These are phyloP conservation scores for Coleophora deauratella DNA, from an alignment of 2,888 invertebrate species.

Conservation along the genomic window DNA sequence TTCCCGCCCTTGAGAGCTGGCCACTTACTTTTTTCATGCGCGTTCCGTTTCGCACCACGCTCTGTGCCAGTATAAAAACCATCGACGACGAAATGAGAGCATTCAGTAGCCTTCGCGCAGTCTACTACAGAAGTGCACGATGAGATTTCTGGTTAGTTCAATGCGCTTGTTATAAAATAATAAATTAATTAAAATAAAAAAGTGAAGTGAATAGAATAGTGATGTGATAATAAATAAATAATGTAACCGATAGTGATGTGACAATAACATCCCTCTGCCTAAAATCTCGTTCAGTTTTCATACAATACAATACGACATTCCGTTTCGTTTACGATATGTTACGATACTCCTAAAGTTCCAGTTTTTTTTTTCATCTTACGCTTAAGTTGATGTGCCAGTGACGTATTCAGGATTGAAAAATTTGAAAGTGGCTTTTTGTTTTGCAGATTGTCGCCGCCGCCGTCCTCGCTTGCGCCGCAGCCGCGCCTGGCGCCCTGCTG, in stretches of 20 bases:
- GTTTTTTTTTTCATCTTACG: not conserved
- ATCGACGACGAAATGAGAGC: slow-evolving; percentile 51
- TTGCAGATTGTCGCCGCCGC: slow-evolving; percentile 73
- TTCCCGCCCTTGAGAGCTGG: slow-evolving; percentile 61
- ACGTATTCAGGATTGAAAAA: slow-evolving; percentile 5
- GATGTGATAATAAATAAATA: not conserved
- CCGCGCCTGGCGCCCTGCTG: slow-evolving; percentile 16
- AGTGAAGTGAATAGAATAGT: not conserved
- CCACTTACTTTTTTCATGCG: slow-evolving; percentile 66
- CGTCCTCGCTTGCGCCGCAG: slow-evolving; percentile 39
- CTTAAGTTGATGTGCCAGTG: not conserved
- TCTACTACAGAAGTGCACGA: slow-evolving; percentile 71
- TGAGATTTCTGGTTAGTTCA: slow-evolving; percentile 69
- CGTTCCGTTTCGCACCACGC: slow-evolving; percentile 52
- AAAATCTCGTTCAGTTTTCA: too few relatives aligned
- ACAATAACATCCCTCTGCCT: too few relatives aligned
- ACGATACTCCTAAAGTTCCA: too few relatives aligned
- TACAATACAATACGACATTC: too few relatives aligned
- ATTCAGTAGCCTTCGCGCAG: slow-evolving; percentile 72
- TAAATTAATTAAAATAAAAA: not conserved
- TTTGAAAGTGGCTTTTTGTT: slow-evolving; percentile 26
- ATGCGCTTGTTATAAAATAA: slow-evolving; percentile 6
- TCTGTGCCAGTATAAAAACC: slow-evolving; percentile 55
- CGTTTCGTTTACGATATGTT: too few relatives aligned
- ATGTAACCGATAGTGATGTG: slow-evolving; percentile 5